Evolutionary conservation across 2,113 vertebrate genomes (phyloP).

Genomic region (Ifrita kowaldi): DNA sequence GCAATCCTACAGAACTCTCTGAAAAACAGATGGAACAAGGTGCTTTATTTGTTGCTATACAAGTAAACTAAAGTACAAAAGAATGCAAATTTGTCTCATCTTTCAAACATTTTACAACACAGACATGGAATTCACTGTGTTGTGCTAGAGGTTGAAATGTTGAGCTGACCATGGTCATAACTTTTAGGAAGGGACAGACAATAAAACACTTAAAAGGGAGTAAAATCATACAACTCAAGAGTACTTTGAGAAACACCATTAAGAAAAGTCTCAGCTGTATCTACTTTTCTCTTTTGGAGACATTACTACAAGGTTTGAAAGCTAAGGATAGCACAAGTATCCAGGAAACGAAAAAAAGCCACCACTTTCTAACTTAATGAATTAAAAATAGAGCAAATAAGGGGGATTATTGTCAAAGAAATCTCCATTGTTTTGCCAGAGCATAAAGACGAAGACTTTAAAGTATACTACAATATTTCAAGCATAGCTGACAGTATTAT

Average conservation of each 20-base stretch:
- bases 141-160: not conserved
- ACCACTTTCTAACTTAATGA: not conserved
- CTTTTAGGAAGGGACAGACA: not conserved
- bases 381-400: not conserved
- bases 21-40: slow-evolving; percentile 17
- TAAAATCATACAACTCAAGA: not conserved
- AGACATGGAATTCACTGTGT: not conserved
- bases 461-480: not conserved
- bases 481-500: not conserved
- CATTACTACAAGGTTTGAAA: not conserved
- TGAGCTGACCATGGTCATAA: not conserved
- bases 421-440: not conserved
- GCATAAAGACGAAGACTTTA: not conserved
- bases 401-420: not conserved
- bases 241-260: not conserved
- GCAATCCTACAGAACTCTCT: slow-evolving; percentile 80
- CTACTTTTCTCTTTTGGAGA: not conserved
- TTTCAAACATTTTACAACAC: not conserved
- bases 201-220: not conserved
- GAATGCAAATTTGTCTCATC: not conserved
- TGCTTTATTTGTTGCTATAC: not conserved
- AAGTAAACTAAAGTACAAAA: not conserved
- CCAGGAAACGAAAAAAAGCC: not conserved
- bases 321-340: not conserved
- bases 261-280: not conserved